A percentile compares a stretch with the other conserved stretches of the same genome.
Evolutionary conservation across 2,113 vertebrate species (phyloP).

Genomic region (pig (Sus scrofa)): DNA sequence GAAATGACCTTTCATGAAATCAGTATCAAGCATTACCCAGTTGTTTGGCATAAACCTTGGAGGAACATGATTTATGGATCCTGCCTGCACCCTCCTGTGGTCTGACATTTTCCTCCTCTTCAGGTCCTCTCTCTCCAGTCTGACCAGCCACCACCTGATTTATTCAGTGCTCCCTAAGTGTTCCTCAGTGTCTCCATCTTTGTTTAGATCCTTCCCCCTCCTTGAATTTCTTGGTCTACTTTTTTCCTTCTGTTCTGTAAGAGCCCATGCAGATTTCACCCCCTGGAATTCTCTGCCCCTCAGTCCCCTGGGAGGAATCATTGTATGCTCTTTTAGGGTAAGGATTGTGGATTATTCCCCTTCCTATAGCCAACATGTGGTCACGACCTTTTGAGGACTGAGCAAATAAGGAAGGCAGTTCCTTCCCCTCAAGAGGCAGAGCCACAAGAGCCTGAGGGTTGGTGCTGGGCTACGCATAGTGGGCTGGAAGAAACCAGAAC

Average conservation of each 20-base stretch:
- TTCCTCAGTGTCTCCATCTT: neutral
- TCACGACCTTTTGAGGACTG: neutral
- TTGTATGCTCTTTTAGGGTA: neutral
- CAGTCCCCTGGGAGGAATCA: neutral
- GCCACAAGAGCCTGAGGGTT: neutral
- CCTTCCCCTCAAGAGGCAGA: neutral
- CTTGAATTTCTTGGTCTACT: neutral
- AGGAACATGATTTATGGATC: neutral
- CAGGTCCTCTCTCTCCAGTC: neutral
- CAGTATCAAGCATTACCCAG: neutral
- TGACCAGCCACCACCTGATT: neutral
- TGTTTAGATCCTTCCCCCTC: neutral
- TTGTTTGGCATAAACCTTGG: neutral
- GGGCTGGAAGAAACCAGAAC: neutral
- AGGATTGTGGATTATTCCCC: neutral
- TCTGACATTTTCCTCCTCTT: neutral
- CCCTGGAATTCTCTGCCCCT: neutral
- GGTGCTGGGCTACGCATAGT: neutral
- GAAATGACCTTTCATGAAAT: slow-evolving; percentile 17
- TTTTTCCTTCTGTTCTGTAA: neutral
- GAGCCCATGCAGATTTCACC: neutral
- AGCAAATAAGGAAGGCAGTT: neutral
- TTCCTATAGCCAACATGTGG: neutral
- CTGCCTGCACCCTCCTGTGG: neutral
- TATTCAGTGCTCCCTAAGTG: neutral